A percentile compares a stretch with the other conserved stretches of the same genome.
These are phyloP conservation scores for Tenthredo mesomela DNA, from an alignment of 2,888 invertebrate genomes.

Conservation along the genomic window DNA sequence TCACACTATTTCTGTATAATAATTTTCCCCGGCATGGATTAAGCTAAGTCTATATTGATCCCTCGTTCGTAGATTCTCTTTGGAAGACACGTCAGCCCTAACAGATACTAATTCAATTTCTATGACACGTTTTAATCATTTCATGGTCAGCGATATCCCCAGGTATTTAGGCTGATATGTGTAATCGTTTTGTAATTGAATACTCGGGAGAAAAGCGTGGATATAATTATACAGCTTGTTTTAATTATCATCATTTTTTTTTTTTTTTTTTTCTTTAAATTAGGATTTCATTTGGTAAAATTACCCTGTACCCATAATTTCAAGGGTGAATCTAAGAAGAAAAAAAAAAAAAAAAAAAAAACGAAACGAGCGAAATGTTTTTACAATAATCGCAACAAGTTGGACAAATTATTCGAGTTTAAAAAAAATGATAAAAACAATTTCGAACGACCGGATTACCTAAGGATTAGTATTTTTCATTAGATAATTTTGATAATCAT, in stretches of 20 bases:
- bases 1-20: conserved; percentile 15
- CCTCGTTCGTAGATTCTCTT: neutral
- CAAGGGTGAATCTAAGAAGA: too few species aligned
- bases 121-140: conserved; percentile 13
- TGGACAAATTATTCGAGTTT: neutral
- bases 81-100: neutral
- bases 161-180: neutral
- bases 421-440: neutral
- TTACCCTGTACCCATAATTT: neutral
- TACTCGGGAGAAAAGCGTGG: neutral
- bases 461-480: neutral
- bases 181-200: conserved; percentile 9
- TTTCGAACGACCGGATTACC: neutral
- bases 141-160: neutral
- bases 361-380: neutral
- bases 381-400: neutral
- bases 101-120: conserved; percentile 28
- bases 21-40: conserved; percentile 27
- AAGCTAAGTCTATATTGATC: conserved; percentile 28
- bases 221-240: neutral
- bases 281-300: neutral
- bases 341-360: too few species aligned
- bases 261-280: neutral
- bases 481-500: neutral
- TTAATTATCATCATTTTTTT: neutral